phyloP scores from a whole-genome alignment of 2,797 vertebrate genomes.

The Brachyrhaphis roseni region DNA sequence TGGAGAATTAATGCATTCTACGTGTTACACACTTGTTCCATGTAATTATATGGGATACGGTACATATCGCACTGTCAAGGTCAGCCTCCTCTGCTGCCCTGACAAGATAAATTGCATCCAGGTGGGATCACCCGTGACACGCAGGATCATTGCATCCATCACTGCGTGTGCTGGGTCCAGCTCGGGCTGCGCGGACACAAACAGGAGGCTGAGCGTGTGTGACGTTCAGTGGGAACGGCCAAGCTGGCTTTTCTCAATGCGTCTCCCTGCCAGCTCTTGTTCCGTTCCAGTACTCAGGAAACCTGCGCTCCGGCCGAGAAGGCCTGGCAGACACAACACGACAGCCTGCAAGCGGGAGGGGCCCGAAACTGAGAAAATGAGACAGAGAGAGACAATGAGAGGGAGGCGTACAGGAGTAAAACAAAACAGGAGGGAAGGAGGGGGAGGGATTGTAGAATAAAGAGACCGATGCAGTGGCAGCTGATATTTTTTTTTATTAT shows the following conservation, averaged over 20 bases:
- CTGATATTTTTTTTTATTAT: conserved; percentile 31
- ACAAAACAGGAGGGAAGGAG: conserved; percentile 26
- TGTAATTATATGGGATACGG: conserved; percentile 20
- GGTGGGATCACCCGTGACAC: conserved; percentile 40
- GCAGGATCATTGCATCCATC: conserved; percentile 48
- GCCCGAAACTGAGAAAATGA: conserved; percentile 25
- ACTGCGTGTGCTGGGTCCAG: conserved; percentile 27
- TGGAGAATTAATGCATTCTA: not conserved
- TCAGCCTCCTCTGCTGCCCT: conserved; percentile 16
- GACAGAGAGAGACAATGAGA: conserved; percentile 9
- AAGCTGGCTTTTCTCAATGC: conserved; percentile 72
- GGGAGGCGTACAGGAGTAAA: conserved; percentile 11
- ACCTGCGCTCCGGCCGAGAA: conserved; percentile 73
- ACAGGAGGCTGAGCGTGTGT: conserved; percentile 47
- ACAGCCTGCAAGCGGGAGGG: conserved; percentile 73
- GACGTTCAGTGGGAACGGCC: conserved; percentile 73
- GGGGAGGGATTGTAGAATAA: conserved; percentile 18
- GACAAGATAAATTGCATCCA: conserved; percentile 29
- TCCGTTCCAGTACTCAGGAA: conserved; percentile 80
- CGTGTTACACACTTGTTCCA: conserved; percentile 2
- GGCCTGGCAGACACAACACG: conserved; percentile 78
- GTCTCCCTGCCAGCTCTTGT: conserved; percentile 74
- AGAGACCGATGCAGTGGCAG: conserved; percentile 17
- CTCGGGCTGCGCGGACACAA: conserved; percentile 26
- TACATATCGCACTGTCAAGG: conserved; percentile 20